These are phyloP conservation scores for Colius striatus DNA, from an alignment of 2,113 vertebrate species.

Conservation along the genomic window DNA sequence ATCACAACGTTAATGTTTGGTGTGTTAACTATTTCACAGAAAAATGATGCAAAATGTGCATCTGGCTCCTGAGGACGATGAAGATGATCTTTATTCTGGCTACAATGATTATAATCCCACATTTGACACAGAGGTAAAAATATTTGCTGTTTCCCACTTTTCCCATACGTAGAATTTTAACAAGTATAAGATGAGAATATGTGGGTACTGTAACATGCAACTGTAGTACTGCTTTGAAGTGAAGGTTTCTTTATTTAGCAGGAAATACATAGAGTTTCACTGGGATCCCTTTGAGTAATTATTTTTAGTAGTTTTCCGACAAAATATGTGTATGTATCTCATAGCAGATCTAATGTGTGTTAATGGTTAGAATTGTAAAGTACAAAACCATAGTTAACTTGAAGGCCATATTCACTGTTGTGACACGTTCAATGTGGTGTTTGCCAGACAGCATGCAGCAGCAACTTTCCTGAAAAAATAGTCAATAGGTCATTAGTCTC, in stretches of 20 bases:
- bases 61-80: slow-evolving; percentile 83
- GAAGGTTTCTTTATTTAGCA: neutral
- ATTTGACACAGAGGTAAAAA: slow-evolving; percentile 90
- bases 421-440: neutral
- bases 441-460: neutral
- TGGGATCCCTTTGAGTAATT: neutral
- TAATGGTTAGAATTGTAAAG: neutral
- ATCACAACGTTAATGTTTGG: neutral
- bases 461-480: neutral
- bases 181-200: neutral
- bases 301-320: neutral
- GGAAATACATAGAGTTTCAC: neutral
- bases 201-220: fast-evolving
- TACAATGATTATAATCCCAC: slow-evolving; percentile 97
- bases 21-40: slow-evolving; percentile 45
- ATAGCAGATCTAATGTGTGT: neutral
- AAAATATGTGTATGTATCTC: neutral
- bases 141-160: neutral
- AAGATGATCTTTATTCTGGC: slow-evolving; percentile 96
- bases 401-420: neutral
- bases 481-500: neutral
- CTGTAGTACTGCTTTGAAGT: neutral
- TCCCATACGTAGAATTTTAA: neutral
- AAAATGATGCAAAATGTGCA: slow-evolving; percentile 90
- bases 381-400: neutral